Conservation (phyloP, 92 coral and sea anemone species). For the Chrysogorgia sp. region DNA sequence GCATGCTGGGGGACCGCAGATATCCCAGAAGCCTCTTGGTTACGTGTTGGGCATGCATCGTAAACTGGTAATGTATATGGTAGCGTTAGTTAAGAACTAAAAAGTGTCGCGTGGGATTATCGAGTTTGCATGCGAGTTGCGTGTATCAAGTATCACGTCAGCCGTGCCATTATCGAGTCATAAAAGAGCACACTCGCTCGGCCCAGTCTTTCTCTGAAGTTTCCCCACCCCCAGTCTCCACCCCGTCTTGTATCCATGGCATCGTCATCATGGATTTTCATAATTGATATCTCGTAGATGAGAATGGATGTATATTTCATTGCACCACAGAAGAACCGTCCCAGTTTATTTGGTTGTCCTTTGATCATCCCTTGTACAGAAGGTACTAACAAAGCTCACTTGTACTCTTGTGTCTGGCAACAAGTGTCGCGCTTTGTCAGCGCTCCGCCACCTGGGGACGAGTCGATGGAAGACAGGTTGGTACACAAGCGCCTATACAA, state of each 20-base stretch:
- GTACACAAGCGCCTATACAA: neutral
- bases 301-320: conserved; percentile 89
- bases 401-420: conserved; percentile 88
- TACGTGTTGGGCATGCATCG: conserved; percentile 93
- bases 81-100: no score
- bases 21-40: conserved; percentile 72
- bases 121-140: no score
- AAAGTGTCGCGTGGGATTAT: no score
- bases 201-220: no score
- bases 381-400: conserved; percentile 76
- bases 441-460: conserved; percentile 96
- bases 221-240: no score
- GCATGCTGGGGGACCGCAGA: conserved; percentile 66
- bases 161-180: no score
- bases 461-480: conserved; percentile 15
- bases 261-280: neutral
- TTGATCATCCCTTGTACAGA: conserved; percentile 85
- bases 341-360: conserved; percentile 94
- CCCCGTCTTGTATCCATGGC: neutral
- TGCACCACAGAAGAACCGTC: conserved; percentile 96
- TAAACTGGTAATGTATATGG: conserved; percentile 86
- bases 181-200: no score
- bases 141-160: no score
- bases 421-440: conserved; percentile 92
- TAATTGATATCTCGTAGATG: conserved; percentile 56